A percentile compares a stretch with the other conserved stretches of the same genome.
Evolutionary conservation across 2,888 invertebrate species (phyloP).

Genomic region (Petrolisthes cinctipes): DNA sequence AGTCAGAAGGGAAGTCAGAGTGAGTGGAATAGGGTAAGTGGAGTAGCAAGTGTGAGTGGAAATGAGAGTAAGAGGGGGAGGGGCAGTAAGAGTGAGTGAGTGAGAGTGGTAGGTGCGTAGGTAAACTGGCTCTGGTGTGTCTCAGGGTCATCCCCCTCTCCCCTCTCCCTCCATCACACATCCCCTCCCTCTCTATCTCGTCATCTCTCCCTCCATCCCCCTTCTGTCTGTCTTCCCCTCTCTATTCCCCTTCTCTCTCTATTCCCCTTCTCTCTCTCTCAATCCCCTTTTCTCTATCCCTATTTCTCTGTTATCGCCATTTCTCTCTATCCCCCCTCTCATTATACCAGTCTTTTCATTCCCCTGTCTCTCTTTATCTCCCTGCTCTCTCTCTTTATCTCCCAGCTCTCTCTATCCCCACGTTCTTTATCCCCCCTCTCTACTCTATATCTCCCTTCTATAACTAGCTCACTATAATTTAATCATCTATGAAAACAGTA

Average conservation of each 20-base stretch:
- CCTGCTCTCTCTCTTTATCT: neutral
- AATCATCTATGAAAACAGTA: neutral
- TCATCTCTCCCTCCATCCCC: neutral
- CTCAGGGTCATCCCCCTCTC: slow-evolving; percentile 3
- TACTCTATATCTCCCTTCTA: neutral
- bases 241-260: neutral
- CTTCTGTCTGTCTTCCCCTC: neutral
- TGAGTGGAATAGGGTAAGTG: neutral
- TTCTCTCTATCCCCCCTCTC: neutral
- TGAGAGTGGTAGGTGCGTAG: slow-evolving; percentile 6
- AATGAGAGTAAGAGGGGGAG: neutral
- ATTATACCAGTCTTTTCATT: neutral
- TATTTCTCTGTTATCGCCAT: too few species aligned
- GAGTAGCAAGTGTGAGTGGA: slow-evolving; percentile 10
- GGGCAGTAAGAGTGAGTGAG: slow-evolving; percentile 6
- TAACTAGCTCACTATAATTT: neutral
- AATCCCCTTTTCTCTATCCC: neutral
- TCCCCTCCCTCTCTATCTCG: neutral
- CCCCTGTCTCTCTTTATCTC: slow-evolving; percentile 1
- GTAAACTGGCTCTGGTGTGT: neutral
- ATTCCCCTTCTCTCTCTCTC: neutral
- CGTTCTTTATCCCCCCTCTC: neutral
- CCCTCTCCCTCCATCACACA: neutral
- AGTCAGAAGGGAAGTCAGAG: neutral
- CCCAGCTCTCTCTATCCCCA: neutral